phyloP scores from a whole-genome alignment of 2,888 invertebrate species.

The Eupithecia exiguata region DNA sequence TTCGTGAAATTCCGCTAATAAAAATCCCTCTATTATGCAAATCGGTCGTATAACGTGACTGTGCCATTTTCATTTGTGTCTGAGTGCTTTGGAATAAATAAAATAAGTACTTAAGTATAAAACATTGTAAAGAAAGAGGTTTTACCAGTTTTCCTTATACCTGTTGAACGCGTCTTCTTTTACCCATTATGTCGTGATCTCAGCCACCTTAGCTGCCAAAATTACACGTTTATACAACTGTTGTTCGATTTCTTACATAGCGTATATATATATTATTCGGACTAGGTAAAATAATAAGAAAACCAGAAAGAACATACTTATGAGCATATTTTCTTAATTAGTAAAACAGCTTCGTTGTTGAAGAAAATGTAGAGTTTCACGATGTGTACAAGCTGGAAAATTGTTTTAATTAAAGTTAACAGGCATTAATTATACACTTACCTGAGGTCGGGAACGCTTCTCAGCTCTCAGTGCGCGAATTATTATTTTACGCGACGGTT shows the following conservation, averaged over 20 bases:
- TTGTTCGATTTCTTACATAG: background rate
- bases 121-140: slow-evolving; percentile 18
- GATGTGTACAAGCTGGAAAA: slow-evolving; percentile 5
- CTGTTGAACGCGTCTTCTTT: slow-evolving; percentile 42
- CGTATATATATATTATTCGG: background rate
- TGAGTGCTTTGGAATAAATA: slow-evolving; percentile 18
- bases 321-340: background rate
- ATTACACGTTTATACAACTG: slow-evolving; percentile 10
- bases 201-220: slow-evolving; percentile 7
- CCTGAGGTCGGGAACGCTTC: slow-evolving; percentile 57
- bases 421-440: slow-evolving; percentile 51
- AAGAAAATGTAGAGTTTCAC: slow-evolving; percentile 11
- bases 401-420: slow-evolving; percentile 23
- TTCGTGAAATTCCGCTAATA: slow-evolving; percentile 30
- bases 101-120: slow-evolving; percentile 13
- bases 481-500: slow-evolving; percentile 66
- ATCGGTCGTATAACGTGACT: slow-evolving; percentile 35
- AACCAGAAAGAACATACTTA: background rate
- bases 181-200: slow-evolving; percentile 28
- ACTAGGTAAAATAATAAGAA: background rate
- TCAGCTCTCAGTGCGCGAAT: slow-evolving; percentile 48
- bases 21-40: slow-evolving; percentile 40
- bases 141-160: slow-evolving; percentile 37
- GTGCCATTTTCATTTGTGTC: slow-evolving; percentile 27
- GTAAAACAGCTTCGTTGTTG: background rate